Base-by-base conservation (phyloP, 2,797 vertebrate species). In the Lerista edwardsae region DNA sequence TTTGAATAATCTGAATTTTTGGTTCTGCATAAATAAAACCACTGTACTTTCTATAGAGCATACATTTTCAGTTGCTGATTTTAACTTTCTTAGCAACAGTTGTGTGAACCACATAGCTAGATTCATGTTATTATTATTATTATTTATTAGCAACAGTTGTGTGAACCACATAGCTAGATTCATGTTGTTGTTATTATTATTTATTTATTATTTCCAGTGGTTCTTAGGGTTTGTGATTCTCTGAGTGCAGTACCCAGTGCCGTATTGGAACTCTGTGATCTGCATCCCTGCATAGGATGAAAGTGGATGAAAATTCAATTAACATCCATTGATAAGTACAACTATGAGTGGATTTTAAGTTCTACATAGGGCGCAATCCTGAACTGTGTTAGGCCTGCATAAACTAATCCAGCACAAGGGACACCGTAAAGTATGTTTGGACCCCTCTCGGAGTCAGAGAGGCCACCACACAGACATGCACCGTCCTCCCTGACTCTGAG, bases 1-100 rank as follows among this genome's bases (percentile, higher is more conserved):
- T 82, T 73, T 83, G 27, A 57, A 75, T 55, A 83, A 59, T 85
- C 88, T 17, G 77, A 80, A 0, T 9, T 59, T 84, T 51, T 51
- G 51, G 51, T 21, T 41, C 12, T 68, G 69, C 31, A 59, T 61
- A 61, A 61, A 15, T 14, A 76, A 44, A 76, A 41, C 25, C 36
- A 77, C 57, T 41, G 29, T 6, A 27, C 27, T 62, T 41, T 25
- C 39, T 77, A 36, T 14, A 59, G 41, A n/a, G 41, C 5, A 25
- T 44, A 62, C 57, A 44, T 44, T 73, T 73, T 62, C 27, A 31
- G 23, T 64, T 74, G 23, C 41, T 17, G 41, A 47, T 71, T 69
- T 69, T 80, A 69, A 69, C 64, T 34, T 31, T 25, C 12, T 74
- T 75, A 31, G 69, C 6, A 36, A 73, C 29, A 71, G 21, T 82